phyloP scores from a whole-genome alignment of 2,797 vertebrate genomes.

The Acanthis flammea region DNA sequence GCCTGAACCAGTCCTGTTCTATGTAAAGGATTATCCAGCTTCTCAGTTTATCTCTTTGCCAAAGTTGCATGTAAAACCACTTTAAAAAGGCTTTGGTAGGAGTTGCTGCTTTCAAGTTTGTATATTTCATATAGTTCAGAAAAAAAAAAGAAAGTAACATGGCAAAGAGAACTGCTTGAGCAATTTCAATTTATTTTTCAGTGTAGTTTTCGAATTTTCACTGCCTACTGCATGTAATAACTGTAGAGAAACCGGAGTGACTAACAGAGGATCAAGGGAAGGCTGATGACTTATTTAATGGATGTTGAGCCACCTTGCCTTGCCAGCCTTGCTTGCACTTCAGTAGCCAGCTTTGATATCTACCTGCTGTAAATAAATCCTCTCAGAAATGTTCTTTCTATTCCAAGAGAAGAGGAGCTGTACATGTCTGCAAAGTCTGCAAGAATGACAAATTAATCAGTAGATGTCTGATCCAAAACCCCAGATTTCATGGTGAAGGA shows the following conservation, averaged over 20 bases:
- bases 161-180: neutral
- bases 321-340: neutral
- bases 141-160: neutral
- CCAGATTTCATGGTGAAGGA: neutral
- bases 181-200: neutral
- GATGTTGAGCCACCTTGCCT: neutral
- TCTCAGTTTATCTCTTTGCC: neutral
- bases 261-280: neutral
- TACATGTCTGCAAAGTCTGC: fast-evolving
- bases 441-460: neutral
- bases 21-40: neutral
- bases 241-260: neutral
- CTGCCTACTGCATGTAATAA: neutral
- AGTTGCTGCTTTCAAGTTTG: neutral
- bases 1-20: neutral
- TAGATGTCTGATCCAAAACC: neutral
- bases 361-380: neutral
- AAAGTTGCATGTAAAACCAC: neutral
- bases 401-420: neutral
- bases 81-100: neutral
- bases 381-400: neutral
- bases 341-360: neutral
- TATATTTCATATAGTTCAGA: neutral
- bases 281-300: neutral
- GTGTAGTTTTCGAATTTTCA: neutral